phyloP scores from a whole-genome alignment of 2,797 vertebrate species.

The Spheniscus humboldti region DNA sequence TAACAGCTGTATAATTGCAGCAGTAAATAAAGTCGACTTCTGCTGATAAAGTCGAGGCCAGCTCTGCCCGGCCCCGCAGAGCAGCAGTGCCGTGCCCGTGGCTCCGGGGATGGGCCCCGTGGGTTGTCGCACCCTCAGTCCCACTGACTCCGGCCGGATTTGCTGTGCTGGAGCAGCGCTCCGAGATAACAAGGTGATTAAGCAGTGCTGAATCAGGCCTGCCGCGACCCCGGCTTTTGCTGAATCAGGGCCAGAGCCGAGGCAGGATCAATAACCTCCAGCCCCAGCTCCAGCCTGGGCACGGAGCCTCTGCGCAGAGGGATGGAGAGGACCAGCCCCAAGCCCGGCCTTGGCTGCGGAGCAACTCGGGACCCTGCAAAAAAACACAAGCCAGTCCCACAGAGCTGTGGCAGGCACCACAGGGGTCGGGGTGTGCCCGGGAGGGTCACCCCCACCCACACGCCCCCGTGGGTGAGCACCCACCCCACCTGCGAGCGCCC shows the following conservation, averaged over 20 bases:
- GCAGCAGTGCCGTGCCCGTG: not conserved
- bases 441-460: not conserved
- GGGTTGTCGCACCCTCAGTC: not conserved
- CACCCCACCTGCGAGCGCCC: not conserved
- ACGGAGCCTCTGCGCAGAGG: accelerated
- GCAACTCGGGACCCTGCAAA: not conserved
- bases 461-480: not conserved
- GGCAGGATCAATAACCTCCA: not conserved
- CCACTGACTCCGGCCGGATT: not conserved
- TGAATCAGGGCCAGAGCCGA: not conserved
- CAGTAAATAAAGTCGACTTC: not conserved
- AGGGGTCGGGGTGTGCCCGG: not conserved
- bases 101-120: not conserved
- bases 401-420: not conserved
- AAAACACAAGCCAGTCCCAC: accelerated
- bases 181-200: not conserved
- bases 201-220: not conserved
- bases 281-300: not conserved
- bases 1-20: not conserved
- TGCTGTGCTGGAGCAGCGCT: not conserved
- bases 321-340: not conserved
- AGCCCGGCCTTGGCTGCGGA: not conserved
- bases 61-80: not conserved
- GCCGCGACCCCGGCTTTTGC: not conserved
- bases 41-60: not conserved